These are phyloP conservation scores for Micrasema longulum DNA, from an alignment of 1,140 invertebrate species.

Conservation along the genomic window DNA sequence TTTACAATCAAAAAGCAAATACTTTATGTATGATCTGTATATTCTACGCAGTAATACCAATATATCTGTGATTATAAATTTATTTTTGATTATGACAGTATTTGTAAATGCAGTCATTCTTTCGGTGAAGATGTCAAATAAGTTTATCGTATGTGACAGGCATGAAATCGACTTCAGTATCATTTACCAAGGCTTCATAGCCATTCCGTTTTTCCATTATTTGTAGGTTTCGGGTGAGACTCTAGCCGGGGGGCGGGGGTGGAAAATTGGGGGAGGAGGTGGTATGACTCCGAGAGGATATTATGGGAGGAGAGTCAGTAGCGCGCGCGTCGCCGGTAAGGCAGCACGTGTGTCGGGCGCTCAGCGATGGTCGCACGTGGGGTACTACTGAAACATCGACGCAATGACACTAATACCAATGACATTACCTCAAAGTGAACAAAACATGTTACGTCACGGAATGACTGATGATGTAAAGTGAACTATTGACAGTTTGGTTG, in stretches of 20 bases:
- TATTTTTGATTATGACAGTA: too few species aligned
- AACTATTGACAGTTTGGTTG: slow-evolving; percentile 8
- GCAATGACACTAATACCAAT: slow-evolving; percentile 42
- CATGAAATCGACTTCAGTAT: not conserved
- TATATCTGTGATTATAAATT: too few species aligned
- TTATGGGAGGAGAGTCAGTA: slow-evolving; percentile 43
- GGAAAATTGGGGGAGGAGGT: slow-evolving; percentile 16
- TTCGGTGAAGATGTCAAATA: not conserved
- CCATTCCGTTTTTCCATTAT: slow-evolving; percentile 24
- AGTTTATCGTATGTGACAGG: not conserved
- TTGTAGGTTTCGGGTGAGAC: slow-evolving; percentile 12
- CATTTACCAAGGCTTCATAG: not conserved
- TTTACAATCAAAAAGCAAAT: too few species aligned
- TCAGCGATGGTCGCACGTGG: slow-evolving; percentile 42
- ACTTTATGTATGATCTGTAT: too few species aligned
- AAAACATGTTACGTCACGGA: slow-evolving; percentile 27
- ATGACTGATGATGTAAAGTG: slow-evolving; percentile 38
- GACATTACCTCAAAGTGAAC: slow-evolving; percentile 34
- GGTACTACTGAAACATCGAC: slow-evolving; percentile 26
- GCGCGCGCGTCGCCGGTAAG: slow-evolving; percentile 48
- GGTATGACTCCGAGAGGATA: slow-evolving; percentile 18
- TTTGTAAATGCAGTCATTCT: too few species aligned
- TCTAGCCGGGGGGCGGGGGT: slow-evolving; percentile 8
- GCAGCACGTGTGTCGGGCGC: slow-evolving; percentile 43
- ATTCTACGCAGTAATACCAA: too few species aligned